These are phyloP conservation scores for Apis cerana DNA, from an alignment of 1,140 invertebrate genomes.

Conservation along the genomic window DNA sequence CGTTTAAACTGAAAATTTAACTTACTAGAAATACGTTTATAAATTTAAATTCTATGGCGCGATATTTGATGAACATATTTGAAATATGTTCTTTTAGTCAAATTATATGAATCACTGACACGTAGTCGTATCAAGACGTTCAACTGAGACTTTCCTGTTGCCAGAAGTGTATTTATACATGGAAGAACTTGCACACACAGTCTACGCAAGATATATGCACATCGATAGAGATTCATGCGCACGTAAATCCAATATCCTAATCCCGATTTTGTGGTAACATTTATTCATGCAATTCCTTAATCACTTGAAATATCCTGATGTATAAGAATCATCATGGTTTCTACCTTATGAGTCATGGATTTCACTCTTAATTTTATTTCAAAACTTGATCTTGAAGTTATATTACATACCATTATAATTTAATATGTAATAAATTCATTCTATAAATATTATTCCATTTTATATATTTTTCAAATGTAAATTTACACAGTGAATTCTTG, in stretches of 20 bases:
- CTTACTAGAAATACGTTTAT: background rate
- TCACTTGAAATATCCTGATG: background rate
- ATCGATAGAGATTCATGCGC: conserved; percentile 20
- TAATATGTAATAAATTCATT: background rate
- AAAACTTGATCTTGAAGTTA: background rate
- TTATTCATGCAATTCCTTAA: conserved; percentile 36
- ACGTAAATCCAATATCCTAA: conserved; percentile 21
- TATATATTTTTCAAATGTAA: background rate
- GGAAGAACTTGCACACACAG: conserved; percentile 59
- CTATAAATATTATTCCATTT: background rate
- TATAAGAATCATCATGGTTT: background rate
- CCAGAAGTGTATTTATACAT: conserved; percentile 74
- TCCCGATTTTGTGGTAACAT: conserved; percentile 12
- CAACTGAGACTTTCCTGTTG: conserved; percentile 70
- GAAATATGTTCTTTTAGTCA: background rate
- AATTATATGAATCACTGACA: conserved; percentile 12
- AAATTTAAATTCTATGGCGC: background rate
- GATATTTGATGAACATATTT: background rate
- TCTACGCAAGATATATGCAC: conserved; percentile 35
- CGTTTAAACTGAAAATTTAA: no score
- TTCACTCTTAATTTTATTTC: background rate
- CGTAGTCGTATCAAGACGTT: conserved; percentile 44
- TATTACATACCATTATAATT: background rate
- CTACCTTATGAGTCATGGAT: background rate
- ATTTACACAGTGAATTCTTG: background rate